phyloP scores from a whole-genome alignment of 2,113 vertebrate species.

The Corythornis vintsioides region DNA sequence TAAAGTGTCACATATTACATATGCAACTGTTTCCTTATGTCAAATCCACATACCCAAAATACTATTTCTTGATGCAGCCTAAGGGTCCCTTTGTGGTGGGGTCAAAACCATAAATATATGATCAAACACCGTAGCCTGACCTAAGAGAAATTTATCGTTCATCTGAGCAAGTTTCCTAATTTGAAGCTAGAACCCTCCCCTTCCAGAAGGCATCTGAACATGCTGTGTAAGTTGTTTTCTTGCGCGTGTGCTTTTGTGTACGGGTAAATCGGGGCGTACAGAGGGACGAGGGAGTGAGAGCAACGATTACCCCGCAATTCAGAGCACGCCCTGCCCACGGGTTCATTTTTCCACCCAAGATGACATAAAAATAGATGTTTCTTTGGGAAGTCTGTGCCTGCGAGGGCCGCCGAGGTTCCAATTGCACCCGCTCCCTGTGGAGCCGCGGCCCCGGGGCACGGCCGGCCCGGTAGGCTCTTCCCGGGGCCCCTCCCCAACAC shows the following conservation, averaged over 20 bases:
- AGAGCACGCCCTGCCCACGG: not conserved
- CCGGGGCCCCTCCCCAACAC: no score
- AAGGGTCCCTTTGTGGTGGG: not conserved
- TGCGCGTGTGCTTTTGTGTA: not conserved
- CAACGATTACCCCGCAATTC: not conserved
- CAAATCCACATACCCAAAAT: constrained; percentile 40
- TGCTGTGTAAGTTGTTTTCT: not conserved
- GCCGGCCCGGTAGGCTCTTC: not conserved
- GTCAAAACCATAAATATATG: not conserved
- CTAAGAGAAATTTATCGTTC: constrained; percentile 32
- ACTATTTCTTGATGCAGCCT: constrained; percentile 11
- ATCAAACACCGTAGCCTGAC: not conserved
- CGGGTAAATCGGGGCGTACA: not conserved
- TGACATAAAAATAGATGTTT: not conserved
- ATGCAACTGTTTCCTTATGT: constrained; percentile 27
- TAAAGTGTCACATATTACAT: constrained; percentile 23
- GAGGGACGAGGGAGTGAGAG: not conserved
- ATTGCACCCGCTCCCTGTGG: not conserved
- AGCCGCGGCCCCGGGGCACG: no score
- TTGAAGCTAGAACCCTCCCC: not conserved
- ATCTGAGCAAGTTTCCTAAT: constrained; percentile 1
- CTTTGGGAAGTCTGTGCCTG: not conserved
- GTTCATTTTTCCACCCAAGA: not conserved
- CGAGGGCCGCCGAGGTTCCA: not conserved
- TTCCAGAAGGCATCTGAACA: not conserved